Conservation (phyloP, 2,797 vertebrate species). For the Hyperoplus lanceolatus region DNA sequence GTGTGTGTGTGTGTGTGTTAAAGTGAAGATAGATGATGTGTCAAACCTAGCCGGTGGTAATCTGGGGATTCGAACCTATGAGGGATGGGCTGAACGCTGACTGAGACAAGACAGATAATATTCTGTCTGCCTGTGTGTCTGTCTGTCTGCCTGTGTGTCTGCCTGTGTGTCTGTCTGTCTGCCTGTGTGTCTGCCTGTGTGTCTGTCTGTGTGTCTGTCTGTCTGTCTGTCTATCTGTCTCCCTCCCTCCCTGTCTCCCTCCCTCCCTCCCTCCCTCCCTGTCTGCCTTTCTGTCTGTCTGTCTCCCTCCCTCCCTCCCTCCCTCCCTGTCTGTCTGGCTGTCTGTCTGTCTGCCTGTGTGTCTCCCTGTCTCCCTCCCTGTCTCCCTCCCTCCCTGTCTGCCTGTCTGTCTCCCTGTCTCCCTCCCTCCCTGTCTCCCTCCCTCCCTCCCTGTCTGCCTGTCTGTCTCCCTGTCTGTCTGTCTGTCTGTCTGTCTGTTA, state of each 20-base stretch:
- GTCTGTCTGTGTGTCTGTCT: neutral
- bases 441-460: conserved; percentile 78
- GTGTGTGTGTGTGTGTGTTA: conserved; percentile 30
- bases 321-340: neutral
- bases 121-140: neutral
- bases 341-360: too few species aligned
- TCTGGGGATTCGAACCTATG: conserved; percentile 62
- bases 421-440: too few species aligned
- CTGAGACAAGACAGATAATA: conserved; percentile 11
- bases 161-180: conserved; percentile 21
- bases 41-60: conserved; percentile 37
- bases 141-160: conserved; percentile 18
- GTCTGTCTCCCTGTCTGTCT: conserved; percentile 80
- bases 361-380: too few species aligned
- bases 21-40: conserved; percentile 64
- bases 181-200: too few species aligned
- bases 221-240: neutral
- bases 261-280: conserved; percentile 16
- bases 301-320: neutral
- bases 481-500: neutral
- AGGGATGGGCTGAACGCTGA: conserved; percentile 23
- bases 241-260: neutral
- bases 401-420: too few species aligned
- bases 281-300: conserved; percentile 12
- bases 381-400: neutral